These are phyloP conservation scores for Galeruca laticollis DNA, from an alignment of 2,888 invertebrate species.

Conservation along the genomic window DNA sequence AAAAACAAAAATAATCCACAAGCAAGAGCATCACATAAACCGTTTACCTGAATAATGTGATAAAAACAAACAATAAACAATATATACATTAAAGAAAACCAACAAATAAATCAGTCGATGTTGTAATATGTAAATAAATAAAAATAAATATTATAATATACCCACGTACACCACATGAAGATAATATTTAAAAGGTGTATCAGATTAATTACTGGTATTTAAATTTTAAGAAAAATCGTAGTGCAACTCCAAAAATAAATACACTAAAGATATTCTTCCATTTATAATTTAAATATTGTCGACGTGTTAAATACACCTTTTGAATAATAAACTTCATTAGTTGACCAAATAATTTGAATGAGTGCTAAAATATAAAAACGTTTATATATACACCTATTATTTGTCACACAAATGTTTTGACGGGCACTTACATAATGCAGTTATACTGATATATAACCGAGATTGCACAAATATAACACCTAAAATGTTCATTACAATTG, in stretches of 20 bases:
- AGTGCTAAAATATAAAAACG: constrained; percentile 52
- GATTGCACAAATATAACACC: constrained; percentile 58
- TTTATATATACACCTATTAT: constrained; percentile 56
- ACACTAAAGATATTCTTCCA: too few relatives aligned
- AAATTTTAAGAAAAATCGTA: too few relatives aligned
- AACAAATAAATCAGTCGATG: constrained; percentile 45
- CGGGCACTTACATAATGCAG: constrained; percentile 61
- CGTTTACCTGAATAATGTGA: constrained; percentile 25
- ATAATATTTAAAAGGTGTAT: too few relatives aligned
- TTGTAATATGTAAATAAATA: constrained; percentile 43
- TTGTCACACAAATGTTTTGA: constrained; percentile 61
- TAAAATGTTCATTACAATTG: constrained; percentile 45
- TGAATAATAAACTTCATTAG: constrained; percentile 29
- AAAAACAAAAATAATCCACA: constrained; percentile 36
- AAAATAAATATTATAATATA: constrained; percentile 34
- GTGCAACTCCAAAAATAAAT: too few relatives aligned
- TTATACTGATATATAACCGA: constrained; percentile 44
- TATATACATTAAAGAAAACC: constrained; percentile 35
- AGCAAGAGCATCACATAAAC: not conserved
- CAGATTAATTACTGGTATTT: too few relatives aligned
- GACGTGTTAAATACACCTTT: not conserved
- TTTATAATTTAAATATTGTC: too few relatives aligned
- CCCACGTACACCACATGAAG: constrained; percentile 13
- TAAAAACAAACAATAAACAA: constrained; percentile 41
- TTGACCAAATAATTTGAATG: constrained; percentile 37